A percentile compares a stretch with the other conserved stretches of the same genome.
phyloP scores from a whole-genome alignment of 2,113 vertebrate genomes.

The Sylvia atricapilla region DNA sequence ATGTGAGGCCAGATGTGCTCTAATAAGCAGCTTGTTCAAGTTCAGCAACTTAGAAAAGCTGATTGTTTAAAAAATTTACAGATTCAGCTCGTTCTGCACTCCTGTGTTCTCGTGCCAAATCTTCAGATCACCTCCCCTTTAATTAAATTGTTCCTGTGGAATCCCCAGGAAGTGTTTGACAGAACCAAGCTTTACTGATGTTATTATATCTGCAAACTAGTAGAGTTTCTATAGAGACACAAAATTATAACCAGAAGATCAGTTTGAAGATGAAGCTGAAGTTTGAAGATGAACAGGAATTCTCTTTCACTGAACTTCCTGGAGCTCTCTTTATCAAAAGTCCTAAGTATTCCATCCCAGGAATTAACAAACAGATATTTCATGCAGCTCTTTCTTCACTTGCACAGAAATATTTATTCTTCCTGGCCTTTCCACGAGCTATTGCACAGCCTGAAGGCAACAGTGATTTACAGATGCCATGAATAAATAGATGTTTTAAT shows the following conservation, averaged over 20 bases:
- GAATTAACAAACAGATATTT: background rate
- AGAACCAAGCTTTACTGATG: background rate
- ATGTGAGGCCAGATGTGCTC: background rate
- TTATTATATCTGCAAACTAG: background rate
- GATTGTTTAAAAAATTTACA: background rate
- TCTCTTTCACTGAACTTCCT: background rate
- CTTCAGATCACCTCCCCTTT: background rate
- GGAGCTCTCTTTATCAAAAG: background rate
- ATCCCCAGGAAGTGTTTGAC: background rate
- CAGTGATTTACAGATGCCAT: background rate
- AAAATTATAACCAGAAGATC: background rate
- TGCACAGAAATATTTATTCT: background rate
- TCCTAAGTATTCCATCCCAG: background rate
- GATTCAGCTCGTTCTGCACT: background rate
- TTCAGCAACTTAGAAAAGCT: background rate
- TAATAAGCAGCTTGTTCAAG: background rate
- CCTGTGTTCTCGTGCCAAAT: background rate
- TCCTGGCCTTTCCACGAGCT: background rate
- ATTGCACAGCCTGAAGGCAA: background rate
- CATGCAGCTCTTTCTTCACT: background rate
- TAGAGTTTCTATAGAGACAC: background rate
- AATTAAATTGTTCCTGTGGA: background rate
- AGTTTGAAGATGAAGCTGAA: background rate
- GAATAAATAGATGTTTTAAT: background rate
- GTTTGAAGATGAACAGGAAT: background rate